Percentiles rank a stretch among this genome's conserved stretches.
Conservation (phyloP, 2,113 vertebrate genomes). For the Bambusicola thoracicus region DNA sequence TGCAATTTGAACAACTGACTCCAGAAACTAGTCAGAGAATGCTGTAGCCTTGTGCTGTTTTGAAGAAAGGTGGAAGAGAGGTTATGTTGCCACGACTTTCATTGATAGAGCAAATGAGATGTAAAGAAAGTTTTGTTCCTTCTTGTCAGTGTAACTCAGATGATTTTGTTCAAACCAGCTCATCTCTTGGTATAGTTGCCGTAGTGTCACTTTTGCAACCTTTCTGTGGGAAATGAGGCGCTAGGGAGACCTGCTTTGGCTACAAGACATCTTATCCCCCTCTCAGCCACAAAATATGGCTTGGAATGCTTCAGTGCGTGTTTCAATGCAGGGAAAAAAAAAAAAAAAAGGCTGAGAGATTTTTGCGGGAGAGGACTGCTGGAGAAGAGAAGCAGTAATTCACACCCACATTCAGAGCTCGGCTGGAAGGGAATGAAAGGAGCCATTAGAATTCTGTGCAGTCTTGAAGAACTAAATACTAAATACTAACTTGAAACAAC, state of each 20-base stretch:
- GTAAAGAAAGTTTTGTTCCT: neutral
- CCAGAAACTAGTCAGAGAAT: neutral
- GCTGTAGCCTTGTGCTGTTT: neutral
- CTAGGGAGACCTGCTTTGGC: neutral
- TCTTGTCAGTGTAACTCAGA: neutral
- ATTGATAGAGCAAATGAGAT: neutral
- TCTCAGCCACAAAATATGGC: neutral
- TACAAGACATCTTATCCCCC: neutral
- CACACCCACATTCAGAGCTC: neutral
- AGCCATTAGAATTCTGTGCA: neutral
- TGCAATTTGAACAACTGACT: neutral
- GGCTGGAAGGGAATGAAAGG: constrained; percentile 32
- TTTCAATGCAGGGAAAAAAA: neutral
- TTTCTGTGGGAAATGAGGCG: neutral
- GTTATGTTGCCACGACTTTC: neutral
- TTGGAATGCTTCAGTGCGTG: neutral
- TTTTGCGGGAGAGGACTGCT: neutral
- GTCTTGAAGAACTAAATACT: constrained; percentile 6
- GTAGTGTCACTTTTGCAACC: neutral
- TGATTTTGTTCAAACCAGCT: neutral
- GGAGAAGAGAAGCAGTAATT: neutral
- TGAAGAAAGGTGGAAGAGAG: neutral
- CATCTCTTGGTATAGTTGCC: neutral
- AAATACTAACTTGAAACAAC: neutral
- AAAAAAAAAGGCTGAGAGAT: neutral